These are phyloP conservation scores for Allobates femoralis DNA, from an alignment of 2,797 vertebrate genomes.

Conservation along the genomic window DNA sequence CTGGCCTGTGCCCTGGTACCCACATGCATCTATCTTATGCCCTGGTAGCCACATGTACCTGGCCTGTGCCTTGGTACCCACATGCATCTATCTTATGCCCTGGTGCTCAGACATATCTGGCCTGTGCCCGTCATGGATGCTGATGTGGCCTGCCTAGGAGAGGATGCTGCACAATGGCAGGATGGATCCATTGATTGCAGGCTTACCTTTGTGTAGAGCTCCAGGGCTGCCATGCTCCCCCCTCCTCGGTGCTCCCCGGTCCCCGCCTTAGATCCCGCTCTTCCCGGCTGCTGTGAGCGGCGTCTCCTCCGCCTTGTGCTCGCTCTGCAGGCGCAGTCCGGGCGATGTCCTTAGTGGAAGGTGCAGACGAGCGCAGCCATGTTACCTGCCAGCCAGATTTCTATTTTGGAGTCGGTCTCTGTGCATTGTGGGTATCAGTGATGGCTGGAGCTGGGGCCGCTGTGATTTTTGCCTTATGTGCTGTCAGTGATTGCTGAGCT, in stretches of 20 bases:
- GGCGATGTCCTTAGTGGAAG: conserved; percentile 61
- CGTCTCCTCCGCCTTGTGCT: not conserved
- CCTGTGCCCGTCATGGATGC: not conserved
- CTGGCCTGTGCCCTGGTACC: too few species aligned
- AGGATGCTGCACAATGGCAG: conserved; percentile 12
- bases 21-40: too few species aligned
- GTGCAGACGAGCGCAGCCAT: conserved; percentile 67
- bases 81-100: not conserved
- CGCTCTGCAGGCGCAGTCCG: not conserved
- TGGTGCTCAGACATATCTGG: too few species aligned
- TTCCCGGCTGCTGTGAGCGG: not conserved
- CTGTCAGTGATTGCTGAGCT: conserved; percentile 36
- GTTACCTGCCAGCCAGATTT: conserved; percentile 66
- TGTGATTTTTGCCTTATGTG: conserved; percentile 43
- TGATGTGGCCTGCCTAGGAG: conserved; percentile 7
- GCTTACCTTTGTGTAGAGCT: conserved; percentile 95
- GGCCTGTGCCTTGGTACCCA: not conserved
- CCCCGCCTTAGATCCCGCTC: not conserved
- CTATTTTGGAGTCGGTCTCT: conserved; percentile 75
- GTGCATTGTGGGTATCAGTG: conserved; percentile 80
- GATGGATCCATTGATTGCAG: conserved; percentile 46
- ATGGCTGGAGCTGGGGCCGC: conserved; percentile 68
- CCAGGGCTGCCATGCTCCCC: conserved; percentile 88
- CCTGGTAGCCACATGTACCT: too few species aligned
- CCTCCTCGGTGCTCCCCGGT: not conserved